Evolutionary conservation across 2,888 invertebrate genomes (phyloP), one percentile per base, ranked within the genome.

Genomic region (Arge pagana): DNA sequence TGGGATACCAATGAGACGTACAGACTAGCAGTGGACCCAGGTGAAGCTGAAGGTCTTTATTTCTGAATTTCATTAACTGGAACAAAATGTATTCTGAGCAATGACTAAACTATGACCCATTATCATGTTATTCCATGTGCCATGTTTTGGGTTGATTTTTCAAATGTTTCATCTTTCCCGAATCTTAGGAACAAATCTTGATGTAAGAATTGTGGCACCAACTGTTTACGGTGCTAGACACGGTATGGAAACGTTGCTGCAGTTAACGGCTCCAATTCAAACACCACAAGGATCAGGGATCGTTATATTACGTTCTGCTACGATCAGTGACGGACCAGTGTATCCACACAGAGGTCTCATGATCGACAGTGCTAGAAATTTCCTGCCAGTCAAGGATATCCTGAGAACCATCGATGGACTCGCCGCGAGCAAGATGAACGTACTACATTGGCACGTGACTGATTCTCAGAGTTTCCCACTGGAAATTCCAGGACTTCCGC

Each of bases 391-490:
- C 57, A 74, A 72, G 10, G 82, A 82, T 37, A 85, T 93, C 15
- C 82, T 84, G 62, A 83, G 82, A 58, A 89, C 88, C 39, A 79
- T 95, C 58, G 89, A 94, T 63, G 94, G 85, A 1, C 92, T 96
- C 89, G 88, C 90, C 1, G 83, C 89, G 13, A 88, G 88, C 41
- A 96, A 96, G 77, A 78, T 96, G 80, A 96, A 96, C 71, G 90
- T 93, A 0, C 84, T 96, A 36, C 96, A 96, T 71, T 96, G 96
- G 95, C 92, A 93, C 70, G 86, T 86, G 0, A 89, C 90, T 0
- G 96, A 96, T 76, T 86, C 92, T 1, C 95, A 96, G 61, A 94
- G 95, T 64, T 96, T 96, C 76, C 96, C 96, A 0, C 80, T 94
- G 66, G 87, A 89, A 66, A 85, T 89, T 0, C 80, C 81, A n/a